phyloP scores from a whole-genome alignment of 1,140 invertebrate species.

The Panagrolaimus sp. region DNA sequence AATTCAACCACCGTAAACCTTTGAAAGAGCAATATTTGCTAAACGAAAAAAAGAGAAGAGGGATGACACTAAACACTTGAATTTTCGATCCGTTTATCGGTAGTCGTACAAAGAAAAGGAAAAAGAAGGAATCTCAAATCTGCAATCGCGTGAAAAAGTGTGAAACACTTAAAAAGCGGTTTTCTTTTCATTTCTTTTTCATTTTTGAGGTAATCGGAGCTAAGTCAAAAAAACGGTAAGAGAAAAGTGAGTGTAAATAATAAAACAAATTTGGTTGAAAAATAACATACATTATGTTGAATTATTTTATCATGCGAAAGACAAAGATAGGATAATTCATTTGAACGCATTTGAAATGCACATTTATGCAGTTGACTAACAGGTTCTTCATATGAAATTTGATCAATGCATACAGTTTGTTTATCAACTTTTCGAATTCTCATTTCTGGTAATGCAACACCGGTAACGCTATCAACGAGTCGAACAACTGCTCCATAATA shows the following conservation, averaged over 20 bases:
- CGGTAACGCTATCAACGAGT: background rate
- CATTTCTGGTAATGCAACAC: background rate
- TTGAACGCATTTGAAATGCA: background rate
- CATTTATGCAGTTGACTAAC: background rate
- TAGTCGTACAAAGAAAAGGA: background rate
- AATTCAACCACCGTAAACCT: background rate
- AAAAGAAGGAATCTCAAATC: too few relatives aligned
- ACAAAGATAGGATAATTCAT: background rate
- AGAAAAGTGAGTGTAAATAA: background rate
- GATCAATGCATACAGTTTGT: background rate
- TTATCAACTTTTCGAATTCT: background rate
- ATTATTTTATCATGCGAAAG: background rate
- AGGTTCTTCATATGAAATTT: background rate
- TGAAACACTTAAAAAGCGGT: conserved; percentile 6
- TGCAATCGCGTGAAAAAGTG: conserved; percentile 12
- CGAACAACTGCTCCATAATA: background rate
- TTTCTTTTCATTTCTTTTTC: background rate
- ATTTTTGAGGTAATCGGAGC: too few relatives aligned
- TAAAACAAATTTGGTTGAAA: background rate
- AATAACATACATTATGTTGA: background rate
- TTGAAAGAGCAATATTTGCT: conserved; percentile 2
- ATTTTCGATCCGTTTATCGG: conserved; percentile 9
- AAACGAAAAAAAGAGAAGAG: background rate
- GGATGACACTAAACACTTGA: background rate
- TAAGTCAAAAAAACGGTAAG: background rate